Conservation (phyloP, 2,888 invertebrate genomes). For the Lithosia quadra region DNA sequence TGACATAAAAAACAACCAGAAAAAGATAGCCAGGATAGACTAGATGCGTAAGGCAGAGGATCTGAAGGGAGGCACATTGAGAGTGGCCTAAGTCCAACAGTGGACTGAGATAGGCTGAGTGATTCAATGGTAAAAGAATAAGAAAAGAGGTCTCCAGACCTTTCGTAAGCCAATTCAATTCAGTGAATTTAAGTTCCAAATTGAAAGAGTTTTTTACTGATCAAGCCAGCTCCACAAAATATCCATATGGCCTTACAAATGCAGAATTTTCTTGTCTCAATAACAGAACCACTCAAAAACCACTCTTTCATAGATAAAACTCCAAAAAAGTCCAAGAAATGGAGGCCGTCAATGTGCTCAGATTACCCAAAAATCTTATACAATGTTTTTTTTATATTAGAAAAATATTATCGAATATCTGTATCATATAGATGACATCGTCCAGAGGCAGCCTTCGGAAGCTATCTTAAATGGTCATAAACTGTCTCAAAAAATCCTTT, state of each 20-base stretch:
- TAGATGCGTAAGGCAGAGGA: no score
- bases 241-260: background rate
- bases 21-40: no score
- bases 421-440: slow-evolving; percentile 41
- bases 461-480: slow-evolving; percentile 64
- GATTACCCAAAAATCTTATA: slow-evolving; percentile 37
- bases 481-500: slow-evolving; percentile 61
- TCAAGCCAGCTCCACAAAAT: background rate
- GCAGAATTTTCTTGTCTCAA: background rate
- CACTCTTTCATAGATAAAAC: slow-evolving; percentile 2
- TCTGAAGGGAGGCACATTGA: no score
- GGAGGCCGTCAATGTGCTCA: slow-evolving; percentile 17
- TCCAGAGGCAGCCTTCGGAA: slow-evolving; percentile 37
- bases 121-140: no score
- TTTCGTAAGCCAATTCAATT: background rate
- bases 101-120: no score
- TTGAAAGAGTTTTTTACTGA: no score
- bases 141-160: background rate
- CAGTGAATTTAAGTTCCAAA: background rate
- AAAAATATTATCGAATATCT: slow-evolving; percentile 49
- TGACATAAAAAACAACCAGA: no score
- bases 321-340: slow-evolving; percentile 15
- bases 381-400: slow-evolving; percentile 36
- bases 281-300: background rate
- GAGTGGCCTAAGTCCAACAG: no score